Evolutionary conservation across 1,140 invertebrate genomes (phyloP).

Genomic region (Drosophila sulfurigaster): DNA sequence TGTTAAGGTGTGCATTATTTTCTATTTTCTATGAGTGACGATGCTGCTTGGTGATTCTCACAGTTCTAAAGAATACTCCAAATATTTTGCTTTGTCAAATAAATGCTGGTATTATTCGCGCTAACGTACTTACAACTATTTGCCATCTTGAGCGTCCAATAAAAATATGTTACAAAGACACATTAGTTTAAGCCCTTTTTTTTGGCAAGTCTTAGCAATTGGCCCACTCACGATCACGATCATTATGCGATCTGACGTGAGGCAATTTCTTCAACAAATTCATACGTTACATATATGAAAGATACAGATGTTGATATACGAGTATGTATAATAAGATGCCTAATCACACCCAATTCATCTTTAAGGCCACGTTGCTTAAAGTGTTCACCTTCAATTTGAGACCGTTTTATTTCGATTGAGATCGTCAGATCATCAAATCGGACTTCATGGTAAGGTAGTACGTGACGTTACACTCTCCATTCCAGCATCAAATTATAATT

Average conservation of each 20-base stretch:
- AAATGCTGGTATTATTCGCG: slow-evolving; percentile 17
- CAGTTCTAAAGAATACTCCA: slow-evolving; percentile 42
- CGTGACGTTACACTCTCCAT: slow-evolving; percentile 65
- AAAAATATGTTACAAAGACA: slow-evolving; percentile 15
- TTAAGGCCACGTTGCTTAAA: slow-evolving; percentile 45
- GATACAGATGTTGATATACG: not conserved
- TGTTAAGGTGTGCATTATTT: slow-evolving; percentile 38
- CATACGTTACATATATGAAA: not conserved
- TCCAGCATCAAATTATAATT: slow-evolving; percentile 68
- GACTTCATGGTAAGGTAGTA: slow-evolving; percentile 74
- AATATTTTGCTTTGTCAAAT: slow-evolving; percentile 46
- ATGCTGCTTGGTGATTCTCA: slow-evolving; percentile 12
- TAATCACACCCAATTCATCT: slow-evolving; percentile 53
- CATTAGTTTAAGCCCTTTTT: not conserved
- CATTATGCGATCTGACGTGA: not conserved
- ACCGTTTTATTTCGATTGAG: slow-evolving; percentile 20
- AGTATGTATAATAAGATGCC: slow-evolving; percentile 19
- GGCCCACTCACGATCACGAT: not conserved
- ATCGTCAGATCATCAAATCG: slow-evolving; percentile 35
- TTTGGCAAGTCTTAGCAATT: not conserved
- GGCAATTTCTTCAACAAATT: not conserved
- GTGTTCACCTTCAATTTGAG: slow-evolving; percentile 41
- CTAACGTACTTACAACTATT: slow-evolving; percentile 11
- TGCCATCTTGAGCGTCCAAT: not conserved
- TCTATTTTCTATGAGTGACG: slow-evolving; percentile 46